phyloP scores from a whole-genome alignment of 1,140 invertebrate species.

The Drepana arcuata region DNA sequence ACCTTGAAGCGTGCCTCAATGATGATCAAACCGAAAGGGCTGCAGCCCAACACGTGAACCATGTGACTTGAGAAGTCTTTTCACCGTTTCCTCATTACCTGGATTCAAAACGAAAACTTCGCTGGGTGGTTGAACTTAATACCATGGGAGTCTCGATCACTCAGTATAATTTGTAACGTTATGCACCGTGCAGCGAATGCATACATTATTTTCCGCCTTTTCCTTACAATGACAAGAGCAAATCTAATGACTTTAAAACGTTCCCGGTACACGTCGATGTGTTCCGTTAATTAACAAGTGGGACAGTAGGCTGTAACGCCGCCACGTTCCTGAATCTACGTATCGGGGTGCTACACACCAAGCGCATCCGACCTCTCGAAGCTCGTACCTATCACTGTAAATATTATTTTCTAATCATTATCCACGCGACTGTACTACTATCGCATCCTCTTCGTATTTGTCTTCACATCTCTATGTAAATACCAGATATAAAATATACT shows the following conservation, averaged over 20 bases:
- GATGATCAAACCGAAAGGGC: constrained; percentile 90
- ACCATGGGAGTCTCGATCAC: too few species aligned
- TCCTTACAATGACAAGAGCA: too few species aligned
- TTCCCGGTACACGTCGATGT: too few species aligned
- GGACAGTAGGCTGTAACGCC: too few species aligned
- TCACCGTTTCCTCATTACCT: constrained; percentile 54
- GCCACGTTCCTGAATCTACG: constrained; percentile 29
- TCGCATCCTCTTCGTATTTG: constrained; percentile 14
- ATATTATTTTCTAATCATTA: constrained; percentile 33
- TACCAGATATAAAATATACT: constrained; percentile 29
- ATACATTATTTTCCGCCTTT: too few species aligned
- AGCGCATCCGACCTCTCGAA: constrained; percentile 46
- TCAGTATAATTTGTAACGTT: too few species aligned
- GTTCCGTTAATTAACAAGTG: too few species aligned
- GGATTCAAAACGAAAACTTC: constrained; percentile 28
- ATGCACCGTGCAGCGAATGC: too few species aligned
- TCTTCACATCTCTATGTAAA: constrained; percentile 36
- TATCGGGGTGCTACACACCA: constrained; percentile 42
- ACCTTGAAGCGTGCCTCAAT: constrained; percentile 89
- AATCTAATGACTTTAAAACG: too few species aligned
- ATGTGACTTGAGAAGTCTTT: constrained; percentile 6
- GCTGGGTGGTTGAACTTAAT: too few species aligned
- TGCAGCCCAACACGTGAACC: constrained; percentile 70
- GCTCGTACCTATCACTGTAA: constrained; percentile 43
- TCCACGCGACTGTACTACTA: constrained; percentile 16